These are phyloP conservation scores for Orgyia antiqua DNA, from an alignment of 2,888 invertebrate genomes.

Conservation along the genomic window DNA sequence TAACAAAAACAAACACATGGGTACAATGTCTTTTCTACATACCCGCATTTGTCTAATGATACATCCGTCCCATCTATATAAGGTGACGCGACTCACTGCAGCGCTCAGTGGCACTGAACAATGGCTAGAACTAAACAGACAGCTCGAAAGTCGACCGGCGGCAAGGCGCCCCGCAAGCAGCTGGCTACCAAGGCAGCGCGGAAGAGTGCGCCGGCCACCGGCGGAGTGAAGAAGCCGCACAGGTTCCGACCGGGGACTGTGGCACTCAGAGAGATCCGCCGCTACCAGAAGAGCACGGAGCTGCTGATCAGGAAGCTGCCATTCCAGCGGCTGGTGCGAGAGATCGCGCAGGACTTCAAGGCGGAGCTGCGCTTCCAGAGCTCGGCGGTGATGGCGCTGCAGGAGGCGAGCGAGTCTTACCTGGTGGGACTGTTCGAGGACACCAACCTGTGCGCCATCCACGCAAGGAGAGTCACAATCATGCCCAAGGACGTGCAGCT, in stretches of 20 bases:
- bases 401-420: slow-evolving; percentile 80
- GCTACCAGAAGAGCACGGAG: slow-evolving; percentile 87
- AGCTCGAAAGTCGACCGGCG: slow-evolving; percentile 85
- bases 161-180: slow-evolving; percentile 85
- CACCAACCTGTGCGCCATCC: slow-evolving; percentile 88
- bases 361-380: slow-evolving; percentile 84
- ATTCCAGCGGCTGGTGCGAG: slow-evolving; percentile 84
- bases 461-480: slow-evolving; percentile 72
- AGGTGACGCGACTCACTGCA: no score
- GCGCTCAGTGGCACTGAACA: no score
- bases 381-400: slow-evolving; percentile 83
- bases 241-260: slow-evolving; percentile 83
- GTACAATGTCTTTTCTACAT: no score
- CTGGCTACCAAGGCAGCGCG: slow-evolving; percentile 84
- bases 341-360: slow-evolving; percentile 87
- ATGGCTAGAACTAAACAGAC: slow-evolving; percentile 88
- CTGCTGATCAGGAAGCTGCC: slow-evolving; percentile 84
- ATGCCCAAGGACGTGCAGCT: slow-evolving; percentile 65
- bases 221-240: slow-evolving; percentile 86
- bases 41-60: no score
- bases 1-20: no score
- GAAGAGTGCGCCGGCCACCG: slow-evolving; percentile 85
- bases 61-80: no score
- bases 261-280: slow-evolving; percentile 83
- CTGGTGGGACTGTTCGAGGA: slow-evolving; percentile 85